phyloP scores from a whole-genome alignment of 2,888 invertebrate genomes.

The Hyposoter dolosus region DNA sequence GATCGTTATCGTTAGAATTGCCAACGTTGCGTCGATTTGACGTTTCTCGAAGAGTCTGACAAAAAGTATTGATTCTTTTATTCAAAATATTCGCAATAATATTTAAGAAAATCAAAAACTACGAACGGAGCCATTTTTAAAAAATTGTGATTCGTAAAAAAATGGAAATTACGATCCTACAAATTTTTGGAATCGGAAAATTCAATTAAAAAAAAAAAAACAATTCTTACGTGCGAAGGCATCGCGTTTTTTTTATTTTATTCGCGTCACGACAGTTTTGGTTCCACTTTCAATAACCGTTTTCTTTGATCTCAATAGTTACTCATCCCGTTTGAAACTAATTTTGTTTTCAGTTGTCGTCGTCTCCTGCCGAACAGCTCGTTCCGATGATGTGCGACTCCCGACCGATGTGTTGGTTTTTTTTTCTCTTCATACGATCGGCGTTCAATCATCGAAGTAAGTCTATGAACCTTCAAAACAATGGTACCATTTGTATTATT shows the following conservation, averaged over 20 bases:
- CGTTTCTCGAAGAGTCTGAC: not conserved
- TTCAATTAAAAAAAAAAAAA: not conserved
- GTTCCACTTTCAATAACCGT: not conserved
- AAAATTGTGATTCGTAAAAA: not conserved
- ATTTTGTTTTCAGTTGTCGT: not conserved
- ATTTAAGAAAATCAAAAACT: not conserved
- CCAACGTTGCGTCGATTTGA: not conserved
- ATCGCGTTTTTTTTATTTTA: not conserved
- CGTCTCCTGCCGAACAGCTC: not conserved
- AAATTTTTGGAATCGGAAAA: not conserved
- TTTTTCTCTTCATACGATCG: not conserved
- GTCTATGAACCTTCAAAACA: not conserved
- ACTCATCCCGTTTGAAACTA: not conserved
- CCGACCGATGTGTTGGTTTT: not conserved
- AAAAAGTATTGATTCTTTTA: not conserved
- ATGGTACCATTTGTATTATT: not conserved
- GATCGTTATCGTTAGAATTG: not conserved
- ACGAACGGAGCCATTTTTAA: not conserved
- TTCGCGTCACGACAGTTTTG: not conserved
- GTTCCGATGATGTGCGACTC: not conserved
- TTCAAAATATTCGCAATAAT: not conserved
- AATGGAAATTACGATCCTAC: not conserved
- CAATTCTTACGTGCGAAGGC: conserved; percentile 2
- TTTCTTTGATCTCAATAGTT: not conserved
- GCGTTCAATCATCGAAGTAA: not conserved